Conservation (phyloP, 2,888 invertebrate species). For the Drosophila villosipedis region DNA sequence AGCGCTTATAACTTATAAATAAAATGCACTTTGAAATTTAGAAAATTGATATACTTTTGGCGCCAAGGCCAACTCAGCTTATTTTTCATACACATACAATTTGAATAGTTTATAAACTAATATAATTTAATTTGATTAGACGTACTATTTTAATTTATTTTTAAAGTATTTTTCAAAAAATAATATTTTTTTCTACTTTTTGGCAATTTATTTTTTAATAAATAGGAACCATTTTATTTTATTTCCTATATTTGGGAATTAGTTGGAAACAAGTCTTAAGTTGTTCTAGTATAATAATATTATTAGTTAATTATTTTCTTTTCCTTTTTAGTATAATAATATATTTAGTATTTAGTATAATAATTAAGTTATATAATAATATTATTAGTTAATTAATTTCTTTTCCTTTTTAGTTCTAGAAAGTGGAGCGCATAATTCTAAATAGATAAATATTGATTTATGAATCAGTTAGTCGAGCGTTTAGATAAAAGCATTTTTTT, state of each 20-base stretch:
- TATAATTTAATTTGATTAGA: neutral
- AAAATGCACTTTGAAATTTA: neutral
- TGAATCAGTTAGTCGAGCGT: neutral
- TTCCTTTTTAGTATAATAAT: no score
- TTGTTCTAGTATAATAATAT: neutral
- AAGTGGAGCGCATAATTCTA: neutral
- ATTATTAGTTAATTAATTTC: neutral
- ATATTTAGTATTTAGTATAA: no score
- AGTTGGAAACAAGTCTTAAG: fast-evolving
- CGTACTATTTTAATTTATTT: neutral
- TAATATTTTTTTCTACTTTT: no score
- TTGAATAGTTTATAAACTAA: neutral
- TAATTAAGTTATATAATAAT: neutral
- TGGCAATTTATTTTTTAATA: neutral
- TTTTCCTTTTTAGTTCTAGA: neutral
- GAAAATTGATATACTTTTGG: neutral
- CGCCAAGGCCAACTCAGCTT: neutral
- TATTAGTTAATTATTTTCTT: neutral
- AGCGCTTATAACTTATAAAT: neutral
- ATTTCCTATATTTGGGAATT: neutral
- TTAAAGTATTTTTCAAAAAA: neutral
- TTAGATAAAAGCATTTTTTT: neutral
- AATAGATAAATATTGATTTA: neutral
- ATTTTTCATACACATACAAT: neutral
- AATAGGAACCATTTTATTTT: no score